phyloP scores from a whole-genome alignment of 30 jellyfish, hydroid and myxozoan species.

The Aurelia sp. region DNA sequence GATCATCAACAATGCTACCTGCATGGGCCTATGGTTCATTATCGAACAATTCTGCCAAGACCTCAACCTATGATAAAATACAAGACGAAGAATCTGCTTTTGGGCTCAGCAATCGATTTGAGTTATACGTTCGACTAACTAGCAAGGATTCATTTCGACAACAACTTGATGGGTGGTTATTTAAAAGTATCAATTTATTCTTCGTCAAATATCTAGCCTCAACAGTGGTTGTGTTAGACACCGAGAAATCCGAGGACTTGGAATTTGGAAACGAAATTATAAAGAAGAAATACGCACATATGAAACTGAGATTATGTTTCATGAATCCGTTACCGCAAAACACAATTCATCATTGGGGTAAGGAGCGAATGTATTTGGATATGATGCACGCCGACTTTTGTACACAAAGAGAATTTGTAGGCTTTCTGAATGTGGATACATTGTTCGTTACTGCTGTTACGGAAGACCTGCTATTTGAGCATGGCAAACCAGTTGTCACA shows the following conservation, averaged over 20 bases:
- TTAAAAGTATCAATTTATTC: slow-evolving; percentile 24
- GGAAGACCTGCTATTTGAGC: slow-evolving; percentile 26
- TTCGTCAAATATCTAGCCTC: slow-evolving; percentile 16
- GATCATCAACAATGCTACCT: too few species aligned
- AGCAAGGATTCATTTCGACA: background rate
- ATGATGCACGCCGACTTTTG: slow-evolving; percentile 43
- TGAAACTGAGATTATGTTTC: slow-evolving; percentile 7
- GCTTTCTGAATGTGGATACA: slow-evolving; percentile 50
- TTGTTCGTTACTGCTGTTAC: slow-evolving; percentile 44
- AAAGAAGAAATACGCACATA: background rate
- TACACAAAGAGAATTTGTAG: slow-evolving; percentile 22
- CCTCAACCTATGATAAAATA: too few species aligned
- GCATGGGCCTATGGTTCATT: too few species aligned
- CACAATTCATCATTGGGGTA: slow-evolving; percentile 25
- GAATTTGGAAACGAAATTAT: background rate
- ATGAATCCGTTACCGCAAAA: slow-evolving; percentile 14
- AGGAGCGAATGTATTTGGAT: slow-evolving; percentile 26
- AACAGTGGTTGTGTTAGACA: slow-evolving; percentile 12
- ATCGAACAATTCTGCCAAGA: too few species aligned
- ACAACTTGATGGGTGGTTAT: slow-evolving; percentile 30
- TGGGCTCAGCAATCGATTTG: background rate
- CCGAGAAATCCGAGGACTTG: slow-evolving; percentile 7
- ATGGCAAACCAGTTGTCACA: slow-evolving; percentile 42
- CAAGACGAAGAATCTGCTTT: too few species aligned
- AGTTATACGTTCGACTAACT: slow-evolving; percentile 25